These are phyloP conservation scores for Calliphora vicina DNA, from an alignment of 1,140 invertebrate genomes.

Conservation along the genomic window DNA sequence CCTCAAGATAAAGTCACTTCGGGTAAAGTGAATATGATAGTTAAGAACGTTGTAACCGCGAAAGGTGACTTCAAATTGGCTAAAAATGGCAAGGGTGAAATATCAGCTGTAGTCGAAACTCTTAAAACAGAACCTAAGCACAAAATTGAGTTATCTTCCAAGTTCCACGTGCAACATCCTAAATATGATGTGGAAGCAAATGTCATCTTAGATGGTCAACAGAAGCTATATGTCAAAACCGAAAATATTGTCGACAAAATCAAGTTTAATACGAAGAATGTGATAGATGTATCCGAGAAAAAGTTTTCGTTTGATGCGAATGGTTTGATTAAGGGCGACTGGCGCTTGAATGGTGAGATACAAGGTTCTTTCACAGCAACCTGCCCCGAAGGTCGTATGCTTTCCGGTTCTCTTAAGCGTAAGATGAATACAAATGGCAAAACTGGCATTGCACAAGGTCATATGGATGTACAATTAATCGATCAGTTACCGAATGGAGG, in stretches of 20 bases:
- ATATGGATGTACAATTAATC: conserved; percentile 53
- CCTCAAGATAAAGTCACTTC: conserved; percentile 55
- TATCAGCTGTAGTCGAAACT: conserved; percentile 65
- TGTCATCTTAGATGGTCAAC: conserved; percentile 73
- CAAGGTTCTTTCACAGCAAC: conserved; percentile 53
- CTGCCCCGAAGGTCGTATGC: conserved; percentile 42
- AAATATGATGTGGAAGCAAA: conserved; percentile 69
- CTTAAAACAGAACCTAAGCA: conserved; percentile 67
- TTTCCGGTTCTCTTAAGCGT: conserved; percentile 58
- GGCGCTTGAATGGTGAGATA: conserved; percentile 65
- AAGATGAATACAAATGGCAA: conserved; percentile 56
- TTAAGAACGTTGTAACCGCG: conserved; percentile 67
- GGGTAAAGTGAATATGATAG: conserved; percentile 66
- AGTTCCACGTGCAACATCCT: conserved; percentile 67
- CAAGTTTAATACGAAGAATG: conserved; percentile 69
- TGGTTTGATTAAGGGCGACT: conserved; percentile 62
- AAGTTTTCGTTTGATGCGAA: conserved; percentile 67
- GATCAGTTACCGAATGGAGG: conserved; percentile 48
- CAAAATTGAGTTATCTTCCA: conserved; percentile 69
- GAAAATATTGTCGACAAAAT: conserved; percentile 67
- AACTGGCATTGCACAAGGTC: conserved; percentile 50
- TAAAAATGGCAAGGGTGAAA: conserved; percentile 68
- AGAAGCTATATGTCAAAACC: conserved; percentile 69
- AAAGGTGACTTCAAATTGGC: conserved; percentile 68
- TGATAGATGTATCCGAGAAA: conserved; percentile 64